A percentile compares a stretch with the other conserved stretches of the same genome.
These are phyloP conservation scores for Meloe dianella DNA, from an alignment of 2,888 invertebrate genomes.

Conservation along the genomic window DNA sequence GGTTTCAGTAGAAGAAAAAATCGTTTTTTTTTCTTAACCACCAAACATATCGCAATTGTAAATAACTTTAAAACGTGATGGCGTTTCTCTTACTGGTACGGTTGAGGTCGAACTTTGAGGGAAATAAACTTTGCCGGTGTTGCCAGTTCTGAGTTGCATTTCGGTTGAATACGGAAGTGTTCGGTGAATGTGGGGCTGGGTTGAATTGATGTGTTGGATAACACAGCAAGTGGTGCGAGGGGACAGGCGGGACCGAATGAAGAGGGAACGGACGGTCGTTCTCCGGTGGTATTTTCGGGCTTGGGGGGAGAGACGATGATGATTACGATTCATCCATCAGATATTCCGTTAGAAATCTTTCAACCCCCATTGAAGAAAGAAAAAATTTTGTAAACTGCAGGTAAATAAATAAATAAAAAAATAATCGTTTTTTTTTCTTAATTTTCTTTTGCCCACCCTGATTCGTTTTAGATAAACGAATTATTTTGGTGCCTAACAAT, in stretches of 20 bases:
- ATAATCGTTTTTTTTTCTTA: too few species aligned
- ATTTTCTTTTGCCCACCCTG: too few species aligned
- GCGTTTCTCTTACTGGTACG: constrained; percentile 26
- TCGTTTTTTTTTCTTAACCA: too few species aligned
- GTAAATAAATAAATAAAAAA: too few species aligned
- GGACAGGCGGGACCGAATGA: not conserved
- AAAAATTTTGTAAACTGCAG: too few species aligned
- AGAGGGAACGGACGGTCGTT: not conserved
- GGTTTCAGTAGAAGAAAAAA: not conserved
- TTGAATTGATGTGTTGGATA: not conserved
- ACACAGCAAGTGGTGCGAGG: not conserved
- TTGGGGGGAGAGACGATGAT: not conserved
- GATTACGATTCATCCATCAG: too few species aligned
- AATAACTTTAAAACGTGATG: constrained; percentile 18
- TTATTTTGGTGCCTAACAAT: too few species aligned
- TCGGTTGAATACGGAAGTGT: constrained; percentile 20
- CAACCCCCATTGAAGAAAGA: too few species aligned
- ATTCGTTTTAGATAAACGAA: too few species aligned
- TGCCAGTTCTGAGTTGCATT: constrained; percentile 11
- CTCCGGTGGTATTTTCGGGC: not conserved
- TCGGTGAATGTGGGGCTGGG: constrained; percentile 16
- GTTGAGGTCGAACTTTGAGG: constrained; percentile 16
- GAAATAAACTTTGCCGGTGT: constrained; percentile 14
- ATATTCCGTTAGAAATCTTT: too few species aligned
- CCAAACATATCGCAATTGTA: not conserved